These are phyloP conservation scores for Champsocephalus esox DNA, from an alignment of 2,797 vertebrate genomes.

Conservation along the genomic window DNA sequence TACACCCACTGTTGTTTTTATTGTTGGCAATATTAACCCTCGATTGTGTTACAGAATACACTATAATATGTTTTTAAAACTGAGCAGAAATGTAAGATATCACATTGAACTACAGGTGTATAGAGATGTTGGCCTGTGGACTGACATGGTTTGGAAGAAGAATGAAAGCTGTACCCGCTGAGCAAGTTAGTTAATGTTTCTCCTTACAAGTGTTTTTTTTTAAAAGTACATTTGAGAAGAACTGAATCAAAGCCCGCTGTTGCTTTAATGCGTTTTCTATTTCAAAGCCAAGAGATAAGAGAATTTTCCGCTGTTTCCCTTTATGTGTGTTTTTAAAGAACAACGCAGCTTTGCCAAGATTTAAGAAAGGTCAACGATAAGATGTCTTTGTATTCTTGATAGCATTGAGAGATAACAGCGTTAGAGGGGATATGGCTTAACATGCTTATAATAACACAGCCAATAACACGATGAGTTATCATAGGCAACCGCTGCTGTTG, in stretches of 20 bases:
- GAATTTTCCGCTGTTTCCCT: conserved; percentile 30
- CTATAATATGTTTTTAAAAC: not conserved
- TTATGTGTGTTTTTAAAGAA: conserved; percentile 22
- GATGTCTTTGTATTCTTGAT: conserved; percentile 27
- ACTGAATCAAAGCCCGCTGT: conserved; percentile 20
- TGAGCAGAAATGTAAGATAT: not conserved
- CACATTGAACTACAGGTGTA: not conserved
- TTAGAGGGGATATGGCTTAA: not conserved
- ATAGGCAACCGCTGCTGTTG: not conserved
- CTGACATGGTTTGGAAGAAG: conserved; percentile 4
- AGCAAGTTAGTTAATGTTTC: conserved; percentile 14
- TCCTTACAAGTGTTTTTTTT: not conserved
- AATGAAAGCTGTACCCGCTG: not conserved
- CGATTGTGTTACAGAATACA: not conserved
- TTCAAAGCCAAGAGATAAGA: conserved; percentile 48
- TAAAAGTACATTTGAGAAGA: conserved; percentile 8
- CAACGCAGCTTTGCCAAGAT: conserved; percentile 18
- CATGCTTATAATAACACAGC: conserved; percentile 9
- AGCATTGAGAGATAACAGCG: conserved; percentile 19
- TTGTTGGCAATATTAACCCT: not conserved
- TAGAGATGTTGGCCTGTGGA: not conserved
- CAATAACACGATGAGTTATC: conserved; percentile 9
- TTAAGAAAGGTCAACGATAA: conserved; percentile 45
- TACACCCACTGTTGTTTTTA: not conserved
- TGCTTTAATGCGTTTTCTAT: conserved; percentile 36